These are phyloP conservation scores for Alectura lathami DNA, from an alignment of 2,113 vertebrate species.

Conservation along the genomic window DNA sequence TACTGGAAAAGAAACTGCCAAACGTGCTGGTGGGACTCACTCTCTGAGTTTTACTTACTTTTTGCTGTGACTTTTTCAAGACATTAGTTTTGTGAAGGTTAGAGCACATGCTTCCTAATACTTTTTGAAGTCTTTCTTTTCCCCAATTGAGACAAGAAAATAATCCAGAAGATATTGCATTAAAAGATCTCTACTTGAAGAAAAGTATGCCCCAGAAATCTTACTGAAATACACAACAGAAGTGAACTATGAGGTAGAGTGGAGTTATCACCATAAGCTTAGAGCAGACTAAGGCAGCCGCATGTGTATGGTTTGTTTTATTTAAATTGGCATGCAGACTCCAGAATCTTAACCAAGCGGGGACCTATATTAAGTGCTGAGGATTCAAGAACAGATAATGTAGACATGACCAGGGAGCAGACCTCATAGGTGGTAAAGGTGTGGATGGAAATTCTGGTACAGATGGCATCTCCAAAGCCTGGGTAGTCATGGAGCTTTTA, in stretches of 20 bases:
- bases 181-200: not conserved
- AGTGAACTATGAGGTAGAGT: not conserved
- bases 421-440: slow-evolving; percentile 12
- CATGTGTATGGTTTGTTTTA: not conserved
- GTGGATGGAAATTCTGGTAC: not conserved
- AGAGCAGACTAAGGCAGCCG: not conserved
- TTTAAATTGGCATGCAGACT: not conserved
- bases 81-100: not conserved
- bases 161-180: not conserved
- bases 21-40: not conserved
- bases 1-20: not conserved
- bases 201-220: not conserved
- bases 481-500: not conserved
- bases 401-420: not conserved
- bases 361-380: not conserved
- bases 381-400: not conserved
- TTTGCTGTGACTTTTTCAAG: not conserved
- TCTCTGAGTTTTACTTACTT: not conserved
- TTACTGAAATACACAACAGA: not conserved
- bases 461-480: not conserved
- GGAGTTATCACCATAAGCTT: not conserved
- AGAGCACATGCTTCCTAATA: not conserved
- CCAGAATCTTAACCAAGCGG: not conserved
- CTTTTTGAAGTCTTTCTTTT: not conserved
- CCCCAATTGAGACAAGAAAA: not conserved